Percentiles rank a stretch among this genome's conserved stretches.
These are phyloP conservation scores for Chanos chanos DNA, from an alignment of 2,797 vertebrate species.

Conservation along the genomic window DNA sequence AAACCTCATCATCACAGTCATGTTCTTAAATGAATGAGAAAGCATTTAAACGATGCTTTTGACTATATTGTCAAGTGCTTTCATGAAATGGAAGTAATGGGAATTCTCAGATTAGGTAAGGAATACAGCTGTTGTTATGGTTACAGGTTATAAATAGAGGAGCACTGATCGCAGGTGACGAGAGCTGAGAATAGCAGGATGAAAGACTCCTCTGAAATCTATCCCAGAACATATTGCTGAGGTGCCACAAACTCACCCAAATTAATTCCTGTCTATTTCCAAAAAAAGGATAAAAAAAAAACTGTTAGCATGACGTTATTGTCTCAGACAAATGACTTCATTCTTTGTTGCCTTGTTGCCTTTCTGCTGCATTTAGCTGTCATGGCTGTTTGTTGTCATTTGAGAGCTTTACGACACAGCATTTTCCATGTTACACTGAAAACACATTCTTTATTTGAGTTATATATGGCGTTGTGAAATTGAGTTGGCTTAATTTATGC, in stretches of 20 bases:
- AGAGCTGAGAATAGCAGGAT: slow-evolving; percentile 63
- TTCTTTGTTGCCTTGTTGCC: too few species aligned
- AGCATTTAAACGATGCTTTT: too few species aligned
- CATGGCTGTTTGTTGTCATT: not conserved
- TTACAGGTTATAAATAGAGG: slow-evolving; percentile 78
- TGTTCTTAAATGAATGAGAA: too few species aligned
- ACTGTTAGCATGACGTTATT: slow-evolving; percentile 16
- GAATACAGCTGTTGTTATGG: slow-evolving; percentile 74
- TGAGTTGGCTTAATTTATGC: not conserved
- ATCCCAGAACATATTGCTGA: slow-evolving; percentile 62
- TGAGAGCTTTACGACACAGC: not conserved
- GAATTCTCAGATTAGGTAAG: slow-evolving; percentile 51
- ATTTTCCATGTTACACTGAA: not conserved
- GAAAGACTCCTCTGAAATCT: slow-evolving; percentile 66
- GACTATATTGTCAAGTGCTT: too few species aligned
- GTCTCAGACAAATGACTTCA: slow-evolving; percentile 26
- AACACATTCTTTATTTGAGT: not conserved
- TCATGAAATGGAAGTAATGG: slow-evolving; percentile 62
- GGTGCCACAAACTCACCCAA: slow-evolving; percentile 45
- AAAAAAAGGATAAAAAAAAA: too few species aligned
- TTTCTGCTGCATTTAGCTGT: too few species aligned
- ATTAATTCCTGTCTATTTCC: slow-evolving; percentile 31
- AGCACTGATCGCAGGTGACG: slow-evolving; percentile 68
- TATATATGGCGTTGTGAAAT: not conserved
- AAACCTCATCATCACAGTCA: too few species aligned